Conservation (phyloP, 2,797 vertebrate genomes). For the Manis javanica region DNA sequence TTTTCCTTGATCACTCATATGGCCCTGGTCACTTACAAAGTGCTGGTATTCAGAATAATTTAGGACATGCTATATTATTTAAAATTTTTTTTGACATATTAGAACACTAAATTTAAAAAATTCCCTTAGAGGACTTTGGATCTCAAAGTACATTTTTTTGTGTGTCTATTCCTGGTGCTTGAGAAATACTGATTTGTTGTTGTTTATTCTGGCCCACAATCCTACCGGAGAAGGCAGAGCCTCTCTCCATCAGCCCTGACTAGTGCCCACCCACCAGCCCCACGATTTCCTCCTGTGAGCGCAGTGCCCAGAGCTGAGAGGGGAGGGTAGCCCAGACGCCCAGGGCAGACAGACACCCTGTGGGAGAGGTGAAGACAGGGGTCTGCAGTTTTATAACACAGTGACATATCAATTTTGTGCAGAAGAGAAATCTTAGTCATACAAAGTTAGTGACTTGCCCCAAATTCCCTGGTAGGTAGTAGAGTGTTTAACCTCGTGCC, state of each 20-base stretch:
- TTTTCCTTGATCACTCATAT: background rate
- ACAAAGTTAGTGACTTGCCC: background rate
- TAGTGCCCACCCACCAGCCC: background rate
- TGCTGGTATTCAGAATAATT: background rate
- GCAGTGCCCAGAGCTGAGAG: background rate
- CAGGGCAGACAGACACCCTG: background rate
- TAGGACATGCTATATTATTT: background rate
- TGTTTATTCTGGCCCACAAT: background rate
- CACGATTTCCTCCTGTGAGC: background rate
- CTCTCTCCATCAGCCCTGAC: background rate
- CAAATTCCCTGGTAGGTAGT: background rate
- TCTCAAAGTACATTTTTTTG: background rate
- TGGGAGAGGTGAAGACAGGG: background rate
- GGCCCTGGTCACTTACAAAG: background rate
- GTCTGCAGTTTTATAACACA: background rate
- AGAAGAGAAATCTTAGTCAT: background rate
- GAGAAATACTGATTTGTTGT: background rate
- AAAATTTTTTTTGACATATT: background rate
- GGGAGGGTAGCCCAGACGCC: background rate
- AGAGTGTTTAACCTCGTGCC: background rate
- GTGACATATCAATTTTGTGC: background rate
- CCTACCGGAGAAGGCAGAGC: background rate
- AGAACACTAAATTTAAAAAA: background rate
- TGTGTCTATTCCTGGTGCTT: background rate
- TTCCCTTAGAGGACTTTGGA: background rate